Conservation (phyloP, 2,797 vertebrate species). For the Hoplostethus mediterraneus region DNA sequence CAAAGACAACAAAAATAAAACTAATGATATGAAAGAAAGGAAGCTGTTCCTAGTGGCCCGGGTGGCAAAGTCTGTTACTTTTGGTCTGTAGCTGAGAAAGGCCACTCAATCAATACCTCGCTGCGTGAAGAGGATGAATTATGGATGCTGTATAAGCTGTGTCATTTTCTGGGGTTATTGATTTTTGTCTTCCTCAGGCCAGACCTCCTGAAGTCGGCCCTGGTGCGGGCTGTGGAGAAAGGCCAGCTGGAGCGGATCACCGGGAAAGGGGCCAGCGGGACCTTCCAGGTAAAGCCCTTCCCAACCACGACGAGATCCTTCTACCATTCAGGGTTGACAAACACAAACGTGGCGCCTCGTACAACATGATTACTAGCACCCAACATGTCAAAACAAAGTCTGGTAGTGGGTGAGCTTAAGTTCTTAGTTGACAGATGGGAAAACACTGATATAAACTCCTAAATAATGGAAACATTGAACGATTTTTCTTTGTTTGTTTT, state of each 20-base stretch:
- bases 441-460: too few species aligned
- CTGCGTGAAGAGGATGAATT: background rate
- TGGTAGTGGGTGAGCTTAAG: too few species aligned
- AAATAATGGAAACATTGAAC: too few species aligned
- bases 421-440: too few species aligned
- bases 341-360: too few species aligned
- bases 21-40: background rate
- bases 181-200: constrained; percentile 82
- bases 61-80: background rate
- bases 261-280: constrained; percentile 96
- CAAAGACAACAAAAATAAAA: too few species aligned
- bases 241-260: constrained; percentile 97
- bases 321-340: too few species aligned
- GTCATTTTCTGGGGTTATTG: background rate
- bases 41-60: background rate
- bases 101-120: background rate
- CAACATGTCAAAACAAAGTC: background rate
- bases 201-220: constrained; percentile 92
- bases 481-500: too few species aligned
- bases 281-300: constrained; percentile 91
- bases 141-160: background rate
- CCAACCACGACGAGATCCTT: background rate
- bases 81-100: background rate
- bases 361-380: background rate
- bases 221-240: constrained; percentile 94